Evolutionary conservation across 2,888 invertebrate species (phyloP).

Genomic region (Cylloceria caligata): DNA sequence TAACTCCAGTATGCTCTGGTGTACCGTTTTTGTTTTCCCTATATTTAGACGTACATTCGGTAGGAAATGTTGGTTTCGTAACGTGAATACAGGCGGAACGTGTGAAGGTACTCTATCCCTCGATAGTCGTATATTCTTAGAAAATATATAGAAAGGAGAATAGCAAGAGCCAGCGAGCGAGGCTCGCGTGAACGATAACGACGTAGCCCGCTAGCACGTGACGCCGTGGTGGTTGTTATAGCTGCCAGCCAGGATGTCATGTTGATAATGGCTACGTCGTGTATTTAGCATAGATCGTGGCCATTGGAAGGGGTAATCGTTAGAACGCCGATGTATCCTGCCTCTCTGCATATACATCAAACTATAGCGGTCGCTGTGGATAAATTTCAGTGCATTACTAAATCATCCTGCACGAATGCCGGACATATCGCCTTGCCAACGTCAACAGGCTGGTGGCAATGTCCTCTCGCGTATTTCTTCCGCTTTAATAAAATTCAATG

Average conservation of each 20-base stretch:
- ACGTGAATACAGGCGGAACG: neutral
- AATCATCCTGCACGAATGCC: slow-evolving; percentile 13
- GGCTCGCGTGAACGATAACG: slow-evolving; percentile 61
- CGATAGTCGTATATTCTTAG: slow-evolving; percentile 15
- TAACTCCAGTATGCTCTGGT: neutral
- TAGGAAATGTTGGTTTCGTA: slow-evolving; percentile 24
- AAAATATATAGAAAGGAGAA: neutral
- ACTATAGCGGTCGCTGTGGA: neutral
- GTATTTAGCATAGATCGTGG: slow-evolving; percentile 77
- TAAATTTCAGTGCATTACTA: slow-evolving; percentile 9
- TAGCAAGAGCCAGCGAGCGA: slow-evolving; percentile 34
- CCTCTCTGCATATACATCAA: neutral
- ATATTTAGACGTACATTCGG: neutral
- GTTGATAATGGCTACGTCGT: slow-evolving; percentile 75
- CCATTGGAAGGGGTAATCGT: slow-evolving; percentile 77
- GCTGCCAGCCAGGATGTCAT: slow-evolving; percentile 76
- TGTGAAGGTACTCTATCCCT: neutral
- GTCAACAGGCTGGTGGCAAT: slow-evolving; percentile 49
- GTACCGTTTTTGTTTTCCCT: neutral
- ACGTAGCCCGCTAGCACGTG: slow-evolving; percentile 23
- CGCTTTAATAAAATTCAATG: no score
- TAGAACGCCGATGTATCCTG: slow-evolving; percentile 71
- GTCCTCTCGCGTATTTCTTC: slow-evolving; percentile 45
- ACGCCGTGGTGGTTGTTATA: slow-evolving; percentile 11
- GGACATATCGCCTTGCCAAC: slow-evolving; percentile 4